phyloP scores from a whole-genome alignment of 2,113 vertebrate genomes.

The Paracanthobrama guichenoti region DNA sequence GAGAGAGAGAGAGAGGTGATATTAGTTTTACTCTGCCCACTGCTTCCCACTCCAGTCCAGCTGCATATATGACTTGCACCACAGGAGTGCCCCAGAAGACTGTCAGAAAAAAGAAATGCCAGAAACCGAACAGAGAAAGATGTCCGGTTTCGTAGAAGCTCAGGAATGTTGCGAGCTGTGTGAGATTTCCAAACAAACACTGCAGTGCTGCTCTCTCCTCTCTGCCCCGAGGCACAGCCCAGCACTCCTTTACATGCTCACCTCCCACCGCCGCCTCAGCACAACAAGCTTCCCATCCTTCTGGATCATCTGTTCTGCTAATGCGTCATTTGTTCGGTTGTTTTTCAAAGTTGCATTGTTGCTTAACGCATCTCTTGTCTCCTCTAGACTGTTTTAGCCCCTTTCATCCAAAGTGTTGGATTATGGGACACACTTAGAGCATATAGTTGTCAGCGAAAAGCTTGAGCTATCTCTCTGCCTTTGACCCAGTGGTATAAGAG shows the following conservation, averaged over 20 bases:
- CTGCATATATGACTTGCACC: slow-evolving; percentile 75
- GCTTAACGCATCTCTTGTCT: not conserved
- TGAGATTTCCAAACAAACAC: slow-evolving; percentile 60
- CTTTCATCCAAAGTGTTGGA: slow-evolving; percentile 15
- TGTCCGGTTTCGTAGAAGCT: slow-evolving; percentile 60
- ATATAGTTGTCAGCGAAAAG: slow-evolving; percentile 39
- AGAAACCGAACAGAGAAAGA: slow-evolving; percentile 52
- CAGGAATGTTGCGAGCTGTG: slow-evolving; percentile 64
- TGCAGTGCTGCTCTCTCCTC: slow-evolving; percentile 37
- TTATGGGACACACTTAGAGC: slow-evolving; percentile 32
- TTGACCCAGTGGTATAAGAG: slow-evolving; percentile 22
- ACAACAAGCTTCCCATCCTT: slow-evolving; percentile 30
- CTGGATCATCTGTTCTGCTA: slow-evolving; percentile 29
- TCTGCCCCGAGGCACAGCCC: slow-evolving; percentile 18
- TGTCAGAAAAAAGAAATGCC: slow-evolving; percentile 60
- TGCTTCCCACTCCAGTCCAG: slow-evolving; percentile 73
- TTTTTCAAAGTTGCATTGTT: not conserved
- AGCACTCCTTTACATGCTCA: not conserved
- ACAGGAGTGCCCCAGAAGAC: slow-evolving; percentile 72
- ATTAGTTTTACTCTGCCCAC: slow-evolving; percentile 74
- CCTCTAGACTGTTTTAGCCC: not conserved
- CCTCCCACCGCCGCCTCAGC: slow-evolving; percentile 12
- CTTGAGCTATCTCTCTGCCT: slow-evolving; percentile 15
- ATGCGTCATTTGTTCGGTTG: not conserved
- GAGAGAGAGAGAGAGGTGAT: slow-evolving; percentile 61